A percentile compares a stretch with the other conserved stretches of the same genome.
Conservation (phyloP, 2,113 vertebrate species). For the Toxotes chatareus region DNA sequence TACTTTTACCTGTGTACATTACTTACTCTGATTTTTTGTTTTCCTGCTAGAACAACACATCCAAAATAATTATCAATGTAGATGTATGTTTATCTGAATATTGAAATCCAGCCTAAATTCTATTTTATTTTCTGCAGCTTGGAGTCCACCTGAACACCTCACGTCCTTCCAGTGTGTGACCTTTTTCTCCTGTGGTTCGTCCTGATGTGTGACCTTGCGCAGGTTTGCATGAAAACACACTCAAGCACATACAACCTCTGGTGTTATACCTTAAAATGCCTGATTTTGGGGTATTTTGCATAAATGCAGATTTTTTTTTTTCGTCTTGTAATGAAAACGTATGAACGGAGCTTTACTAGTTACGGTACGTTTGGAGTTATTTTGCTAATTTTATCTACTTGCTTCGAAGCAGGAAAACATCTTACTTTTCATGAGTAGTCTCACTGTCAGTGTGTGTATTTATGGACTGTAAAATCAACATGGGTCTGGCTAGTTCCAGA, state of each 20-base stretch:
- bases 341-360: background rate
- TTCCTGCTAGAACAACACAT: background rate
- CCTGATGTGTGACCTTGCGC: slow-evolving; percentile 12
- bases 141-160: background rate
- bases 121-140: slow-evolving; percentile 36
- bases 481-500: background rate
- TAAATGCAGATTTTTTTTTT: background rate
- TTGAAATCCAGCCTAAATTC: background rate
- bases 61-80: slow-evolving; percentile 12
- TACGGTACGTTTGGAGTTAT: background rate
- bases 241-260: background rate
- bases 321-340: background rate
- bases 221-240: slow-evolving; percentile 8
- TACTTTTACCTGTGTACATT: background rate
- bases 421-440: background rate
- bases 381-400: background rate
- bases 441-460: background rate
- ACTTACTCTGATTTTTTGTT: background rate
- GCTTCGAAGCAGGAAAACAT: background rate
- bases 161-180: background rate
- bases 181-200: background rate
- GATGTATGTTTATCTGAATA: slow-evolving; percentile 14
- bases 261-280: background rate
- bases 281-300: background rate
- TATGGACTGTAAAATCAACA: background rate